These are phyloP conservation scores for Micoletzkya japonica DNA, from an alignment of 2,888 invertebrate species.

Conservation along the genomic window DNA sequence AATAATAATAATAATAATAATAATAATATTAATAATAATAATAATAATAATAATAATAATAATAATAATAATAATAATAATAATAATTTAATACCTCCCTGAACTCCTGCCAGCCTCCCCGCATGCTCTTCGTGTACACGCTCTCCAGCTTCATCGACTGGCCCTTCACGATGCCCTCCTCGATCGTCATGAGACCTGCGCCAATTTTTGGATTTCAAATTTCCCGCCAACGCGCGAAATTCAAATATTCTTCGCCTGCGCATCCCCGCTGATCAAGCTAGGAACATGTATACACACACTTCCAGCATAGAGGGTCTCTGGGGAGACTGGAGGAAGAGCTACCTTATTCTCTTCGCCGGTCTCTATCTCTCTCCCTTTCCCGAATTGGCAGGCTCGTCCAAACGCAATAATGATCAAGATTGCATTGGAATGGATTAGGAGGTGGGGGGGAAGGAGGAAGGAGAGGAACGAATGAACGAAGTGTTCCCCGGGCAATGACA, in stretches of 20 bases:
- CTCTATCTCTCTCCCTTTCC: conserved; percentile 10
- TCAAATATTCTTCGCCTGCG: too few species aligned
- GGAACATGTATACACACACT: too few species aligned
- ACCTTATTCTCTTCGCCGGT: conserved; percentile 2
- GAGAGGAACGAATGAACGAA: neutral
- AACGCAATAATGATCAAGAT: conserved; percentile 22
- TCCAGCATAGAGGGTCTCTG: neutral
- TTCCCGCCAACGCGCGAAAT: neutral
- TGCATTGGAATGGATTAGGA: conserved; percentile 8
- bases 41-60: too few species aligned
- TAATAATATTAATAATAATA: too few species aligned
- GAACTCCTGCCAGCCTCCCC: conserved; percentile 35
- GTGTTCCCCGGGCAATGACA: too few species aligned
- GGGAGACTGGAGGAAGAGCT: neutral
- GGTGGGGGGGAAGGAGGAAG: neutral
- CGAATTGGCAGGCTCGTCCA: conserved; percentile 10
- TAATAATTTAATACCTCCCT: conserved; percentile 33
- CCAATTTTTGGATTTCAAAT: too few species aligned
- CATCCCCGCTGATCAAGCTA: too few species aligned
- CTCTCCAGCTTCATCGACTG: conserved; percentile 43
- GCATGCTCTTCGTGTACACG: conserved; percentile 45
- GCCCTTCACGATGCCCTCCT: conserved; percentile 52
- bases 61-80: too few species aligned
- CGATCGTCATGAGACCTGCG: conserved; percentile 55
- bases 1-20: too few species aligned